phyloP scores from a whole-genome alignment of 2,113 vertebrate species.

The Centrocercus urophasianus region DNA sequence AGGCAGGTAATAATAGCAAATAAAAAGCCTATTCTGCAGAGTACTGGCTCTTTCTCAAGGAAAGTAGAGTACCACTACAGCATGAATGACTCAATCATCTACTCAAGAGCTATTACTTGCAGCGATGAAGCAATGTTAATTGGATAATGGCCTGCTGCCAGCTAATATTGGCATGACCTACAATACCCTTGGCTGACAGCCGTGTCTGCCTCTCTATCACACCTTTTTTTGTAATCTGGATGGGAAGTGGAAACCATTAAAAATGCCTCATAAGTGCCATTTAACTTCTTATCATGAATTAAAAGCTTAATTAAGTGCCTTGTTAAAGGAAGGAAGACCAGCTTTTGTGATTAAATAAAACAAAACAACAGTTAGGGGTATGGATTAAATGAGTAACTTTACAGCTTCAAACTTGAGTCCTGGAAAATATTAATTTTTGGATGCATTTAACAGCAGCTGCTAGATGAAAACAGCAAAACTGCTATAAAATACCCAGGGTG shows the following conservation, averaged over 20 bases:
- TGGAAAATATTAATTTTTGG: conserved; percentile 56
- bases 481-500: neutral
- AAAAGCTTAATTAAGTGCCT: conserved; percentile 81
- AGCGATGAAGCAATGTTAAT: conserved; percentile 86
- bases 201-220: conserved; percentile 67
- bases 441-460: conserved; percentile 40
- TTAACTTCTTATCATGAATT: conserved; percentile 82
- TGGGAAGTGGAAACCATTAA: conserved; percentile 77
- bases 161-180: conserved; percentile 81
- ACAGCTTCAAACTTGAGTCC: conserved; percentile 55
- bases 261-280: conserved; percentile 73
- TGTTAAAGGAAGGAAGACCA: conserved; percentile 74
- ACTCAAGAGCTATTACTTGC: conserved; percentile 79
- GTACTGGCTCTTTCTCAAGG: conserved; percentile 73
- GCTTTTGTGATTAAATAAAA: conserved; percentile 80
- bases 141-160: conserved; percentile 82
- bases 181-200: conserved; percentile 78
- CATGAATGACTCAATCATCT: conserved; percentile 80
- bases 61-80: conserved; percentile 72
- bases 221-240: conserved; percentile 74
- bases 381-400: conserved; percentile 68
- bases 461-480: neutral
- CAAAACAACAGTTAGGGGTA: conserved; percentile 78
- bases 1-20: conserved; percentile 68
- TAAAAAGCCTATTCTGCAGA: conserved; percentile 68